Evolutionary conservation across 2,113 vertebrate genomes (phyloP).

Genomic region (Glareola pratincola): DNA sequence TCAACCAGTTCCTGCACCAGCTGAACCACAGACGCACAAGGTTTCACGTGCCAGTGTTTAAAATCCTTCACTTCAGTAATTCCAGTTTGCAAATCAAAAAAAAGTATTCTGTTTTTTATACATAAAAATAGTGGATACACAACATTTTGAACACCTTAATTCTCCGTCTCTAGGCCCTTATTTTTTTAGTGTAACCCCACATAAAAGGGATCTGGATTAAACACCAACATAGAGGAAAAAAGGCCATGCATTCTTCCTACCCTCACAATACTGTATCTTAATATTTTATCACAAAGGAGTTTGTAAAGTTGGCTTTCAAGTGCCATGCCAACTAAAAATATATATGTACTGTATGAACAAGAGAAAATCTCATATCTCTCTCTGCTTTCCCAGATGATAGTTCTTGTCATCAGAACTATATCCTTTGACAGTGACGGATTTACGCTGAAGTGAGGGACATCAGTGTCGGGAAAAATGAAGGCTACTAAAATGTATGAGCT

Average conservation of each 20-base stretch:
- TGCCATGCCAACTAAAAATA: not conserved
- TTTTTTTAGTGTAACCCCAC: not conserved
- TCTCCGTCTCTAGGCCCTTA: not conserved
- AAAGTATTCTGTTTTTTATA: not conserved
- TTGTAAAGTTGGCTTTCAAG: not conserved
- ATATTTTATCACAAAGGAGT: not conserved
- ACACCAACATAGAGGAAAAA: not conserved
- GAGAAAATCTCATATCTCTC: not conserved
- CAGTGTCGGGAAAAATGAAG: not conserved
- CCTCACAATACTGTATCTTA: not conserved
- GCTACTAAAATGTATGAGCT: not conserved
- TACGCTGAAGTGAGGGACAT: not conserved
- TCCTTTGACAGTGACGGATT: not conserved
- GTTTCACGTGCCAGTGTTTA: not conserved
- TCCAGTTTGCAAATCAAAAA: not conserved
- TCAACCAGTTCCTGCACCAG: not conserved
- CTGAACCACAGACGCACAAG: not conserved
- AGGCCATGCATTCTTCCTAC: not conserved
- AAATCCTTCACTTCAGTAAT: not conserved
- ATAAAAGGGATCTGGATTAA: not conserved
- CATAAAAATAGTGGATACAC: not conserved
- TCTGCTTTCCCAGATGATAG: not conserved
- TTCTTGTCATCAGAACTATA: not conserved
- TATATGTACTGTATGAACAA: fast-evolving
- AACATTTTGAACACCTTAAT: not conserved